These are phyloP conservation scores for Saimiri boliviensis DNA, from an alignment of 2,113 vertebrate genomes.

Conservation along the genomic window DNA sequence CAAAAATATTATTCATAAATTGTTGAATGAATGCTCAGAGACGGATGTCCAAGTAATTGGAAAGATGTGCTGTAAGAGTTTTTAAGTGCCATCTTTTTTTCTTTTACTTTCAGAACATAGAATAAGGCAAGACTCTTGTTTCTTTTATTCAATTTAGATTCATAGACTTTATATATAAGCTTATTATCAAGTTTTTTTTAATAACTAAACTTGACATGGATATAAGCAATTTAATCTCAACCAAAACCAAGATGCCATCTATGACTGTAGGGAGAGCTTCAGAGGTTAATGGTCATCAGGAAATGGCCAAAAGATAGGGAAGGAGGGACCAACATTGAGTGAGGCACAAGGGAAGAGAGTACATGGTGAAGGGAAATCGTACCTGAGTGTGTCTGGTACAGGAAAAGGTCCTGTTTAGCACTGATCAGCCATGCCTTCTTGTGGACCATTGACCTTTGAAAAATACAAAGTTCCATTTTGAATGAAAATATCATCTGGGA, in stretches of 20 bases:
- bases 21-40: neutral
- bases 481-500: neutral
- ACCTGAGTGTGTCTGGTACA: conserved; percentile 86
- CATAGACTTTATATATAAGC: neutral
- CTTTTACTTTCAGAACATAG: neutral
- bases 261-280: neutral
- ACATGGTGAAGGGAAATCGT: neutral
- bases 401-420: conserved; percentile 86
- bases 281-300: neutral
- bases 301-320: neutral
- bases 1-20: neutral
- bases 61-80: neutral
- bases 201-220: neutral
- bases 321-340: neutral
- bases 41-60: neutral
- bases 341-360: neutral
- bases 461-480: conserved; percentile 10
- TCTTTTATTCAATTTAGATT: neutral
- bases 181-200: neutral
- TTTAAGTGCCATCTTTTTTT: neutral
- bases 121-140: neutral
- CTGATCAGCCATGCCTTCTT: conserved; percentile 86
- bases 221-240: neutral
- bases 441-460: conserved; percentile 82
- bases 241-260: neutral